Percentiles rank a stretch among this genome's conserved stretches.
Conservation (phyloP, 2,113 vertebrate species). For the Sphyrna mokarran region DNA sequence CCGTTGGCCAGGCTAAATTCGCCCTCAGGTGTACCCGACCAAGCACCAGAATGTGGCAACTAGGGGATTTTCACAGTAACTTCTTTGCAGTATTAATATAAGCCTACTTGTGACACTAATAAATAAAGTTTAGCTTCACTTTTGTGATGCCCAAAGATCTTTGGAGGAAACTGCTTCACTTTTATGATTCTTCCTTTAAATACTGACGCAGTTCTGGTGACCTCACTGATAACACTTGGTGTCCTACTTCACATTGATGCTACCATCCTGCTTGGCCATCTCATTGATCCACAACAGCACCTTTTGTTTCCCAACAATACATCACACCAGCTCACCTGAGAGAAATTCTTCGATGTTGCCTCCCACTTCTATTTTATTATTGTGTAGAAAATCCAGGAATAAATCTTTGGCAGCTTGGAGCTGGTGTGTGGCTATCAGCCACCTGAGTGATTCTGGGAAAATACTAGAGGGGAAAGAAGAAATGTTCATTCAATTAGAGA, state of each 20-base stretch:
- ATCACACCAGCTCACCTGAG: conserved; percentile 60
- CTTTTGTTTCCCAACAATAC: not conserved
- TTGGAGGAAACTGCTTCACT: not conserved
- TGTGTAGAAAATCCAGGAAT: conserved; percentile 74
- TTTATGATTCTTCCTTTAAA: not conserved
- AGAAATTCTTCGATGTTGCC: conserved; percentile 76
- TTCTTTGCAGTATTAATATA: too few species aligned
- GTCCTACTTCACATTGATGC: not conserved
- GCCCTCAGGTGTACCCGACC: too few species aligned
- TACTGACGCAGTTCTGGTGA: not conserved
- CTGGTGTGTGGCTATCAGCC: conserved; percentile 92
- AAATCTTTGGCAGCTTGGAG: conserved; percentile 78
- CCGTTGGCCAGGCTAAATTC: too few species aligned
- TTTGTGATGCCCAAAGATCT: not conserved
- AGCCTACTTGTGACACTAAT: too few species aligned
- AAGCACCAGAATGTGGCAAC: too few species aligned
- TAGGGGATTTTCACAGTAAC: too few species aligned
- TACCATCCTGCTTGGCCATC: not conserved
- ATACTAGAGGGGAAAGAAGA: conserved; percentile 58
- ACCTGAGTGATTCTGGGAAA: conserved; percentile 91
- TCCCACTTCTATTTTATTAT: conserved; percentile 70
- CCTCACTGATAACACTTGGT: not conserved
- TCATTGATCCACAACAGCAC: not conserved
- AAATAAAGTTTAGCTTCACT: not conserved
- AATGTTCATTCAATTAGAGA: not conserved